phyloP scores from a whole-genome alignment of 2,888 invertebrate genomes.

The Cantharis lateralis region DNA sequence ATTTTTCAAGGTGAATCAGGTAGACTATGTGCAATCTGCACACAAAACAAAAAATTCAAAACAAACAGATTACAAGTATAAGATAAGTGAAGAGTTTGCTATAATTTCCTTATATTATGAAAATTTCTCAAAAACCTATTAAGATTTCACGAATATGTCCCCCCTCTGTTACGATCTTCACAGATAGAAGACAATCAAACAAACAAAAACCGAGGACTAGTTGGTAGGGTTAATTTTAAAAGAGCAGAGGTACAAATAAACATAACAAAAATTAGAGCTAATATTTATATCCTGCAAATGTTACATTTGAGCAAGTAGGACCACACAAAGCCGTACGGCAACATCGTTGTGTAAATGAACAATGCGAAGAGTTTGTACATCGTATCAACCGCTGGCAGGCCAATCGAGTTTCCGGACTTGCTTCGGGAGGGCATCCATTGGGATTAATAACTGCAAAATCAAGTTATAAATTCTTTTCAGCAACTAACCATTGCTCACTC shows the following conservation, averaged over 20 bases:
- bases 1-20: background rate
- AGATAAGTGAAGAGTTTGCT: too few species aligned
- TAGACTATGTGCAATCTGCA: background rate
- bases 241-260: too few species aligned
- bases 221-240: too few species aligned
- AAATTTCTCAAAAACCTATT: too few species aligned
- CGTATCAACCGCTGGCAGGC: conserved; percentile 22
- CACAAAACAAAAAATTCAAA: background rate
- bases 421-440: conserved; percentile 32
- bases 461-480: background rate
- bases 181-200: too few species aligned
- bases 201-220: too few species aligned
- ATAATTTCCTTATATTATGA: too few species aligned
- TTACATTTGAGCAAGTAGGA: conserved; percentile 16
- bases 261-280: background rate
- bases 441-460: conserved; percentile 25
- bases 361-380: conserved; percentile 20
- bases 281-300: conserved; percentile 12
- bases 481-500: conserved; percentile 10
- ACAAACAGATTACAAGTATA: background rate
- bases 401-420: conserved; percentile 30
- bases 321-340: conserved; percentile 29
- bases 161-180: too few species aligned
- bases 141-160: too few species aligned
- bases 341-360: conserved; percentile 16